Evolutionary conservation across 2,888 invertebrate species (phyloP), one percentile per base, ranked within the genome.

Genomic region (Sinotaia quadrata): DNA sequence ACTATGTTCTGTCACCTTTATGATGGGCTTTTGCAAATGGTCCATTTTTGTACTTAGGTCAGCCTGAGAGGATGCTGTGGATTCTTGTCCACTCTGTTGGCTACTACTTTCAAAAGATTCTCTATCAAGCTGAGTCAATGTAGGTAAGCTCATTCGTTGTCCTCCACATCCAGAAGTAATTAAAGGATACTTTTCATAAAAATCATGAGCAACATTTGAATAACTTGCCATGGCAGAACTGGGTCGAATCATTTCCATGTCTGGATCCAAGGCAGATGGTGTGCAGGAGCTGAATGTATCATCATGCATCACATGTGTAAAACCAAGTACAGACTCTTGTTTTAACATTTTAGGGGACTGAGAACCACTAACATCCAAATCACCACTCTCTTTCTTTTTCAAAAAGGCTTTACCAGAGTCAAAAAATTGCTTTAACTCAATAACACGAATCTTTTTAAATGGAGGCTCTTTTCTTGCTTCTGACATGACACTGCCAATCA

Each of bases 1-100:
- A 0, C 96, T 96, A 84, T 97, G 97, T 85, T 97, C 96, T 0
- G 98, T 98, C 10, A 98, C 96, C 0, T 97, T 97, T 69, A 98
- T 98, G 65, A 97, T 97, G 0, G 98, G 98, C 67, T 78, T 79
- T n/a, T 73, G 72, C 15, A 69, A 65, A 18, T 71, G 67, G 10
- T 75, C 77, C n/a, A 66, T 54, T 18, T 73, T 66, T 21, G 68
- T 56, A 15, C 65, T 29, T 18, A 65, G 72, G 51, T 72, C 78
- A 37, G 69, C 74, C 66, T 82, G 82, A 7, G 83, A 81, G 1
- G 81, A 79, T 15, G 74, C 69, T 1, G 82, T 79, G 2, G 82
- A 80, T 24, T 81, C 80, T 52, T 80, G 81, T 62, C 81, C 82
- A 60, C 82, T 84, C 41, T 78, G 77, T 60, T 81, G 76, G 63